Percentiles rank a stretch among this genome's conserved stretches.
Conservation (phyloP, 2,888 invertebrate species). For the Vannuccia rotundouncinata region DNA sequence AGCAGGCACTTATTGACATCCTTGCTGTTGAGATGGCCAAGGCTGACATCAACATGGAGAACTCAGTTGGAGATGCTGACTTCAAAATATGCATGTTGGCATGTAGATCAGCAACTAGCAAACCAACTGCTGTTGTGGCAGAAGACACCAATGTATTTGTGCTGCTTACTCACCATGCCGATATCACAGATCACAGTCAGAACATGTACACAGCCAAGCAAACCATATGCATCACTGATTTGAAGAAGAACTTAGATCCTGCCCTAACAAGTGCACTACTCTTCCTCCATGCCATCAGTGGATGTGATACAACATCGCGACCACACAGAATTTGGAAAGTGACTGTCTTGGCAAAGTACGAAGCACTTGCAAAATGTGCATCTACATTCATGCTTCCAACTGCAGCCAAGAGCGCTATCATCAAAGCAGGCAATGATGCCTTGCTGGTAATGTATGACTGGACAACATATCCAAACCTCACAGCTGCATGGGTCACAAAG, state of each 20-base stretch:
- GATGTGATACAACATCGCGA: constrained; percentile 24
- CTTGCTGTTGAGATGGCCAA: constrained; percentile 21
- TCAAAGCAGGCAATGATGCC: constrained; percentile 14
- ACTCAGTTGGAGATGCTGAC: constrained; percentile 26
- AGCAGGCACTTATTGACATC: background rate
- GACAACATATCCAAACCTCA: constrained; percentile 21
- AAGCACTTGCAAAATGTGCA: constrained; percentile 24
- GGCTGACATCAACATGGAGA: constrained; percentile 16
- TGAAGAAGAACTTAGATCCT: constrained; percentile 26
- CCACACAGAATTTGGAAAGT: constrained; percentile 20
- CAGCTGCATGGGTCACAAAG: constrained; percentile 18
- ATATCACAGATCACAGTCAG: constrained; percentile 26
- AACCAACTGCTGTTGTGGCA: constrained; percentile 26
- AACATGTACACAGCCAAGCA: background rate
- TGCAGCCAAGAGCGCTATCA: constrained; percentile 21
- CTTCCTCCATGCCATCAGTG: constrained; percentile 21
- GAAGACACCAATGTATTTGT: constrained; percentile 24
- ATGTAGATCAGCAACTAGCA: constrained; percentile 26
- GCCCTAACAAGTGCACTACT: constrained; percentile 24
- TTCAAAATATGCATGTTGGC: constrained; percentile 26
- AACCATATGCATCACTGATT: constrained; percentile 26
- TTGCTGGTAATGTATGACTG: constrained; percentile 24
- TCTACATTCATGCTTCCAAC: constrained; percentile 26
- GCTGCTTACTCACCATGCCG: constrained; percentile 26
- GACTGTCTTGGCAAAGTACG: constrained; percentile 26